These are phyloP conservation scores for Buphagus erythrorhynchus DNA, from an alignment of 2,797 vertebrate genomes.

Conservation along the genomic window DNA sequence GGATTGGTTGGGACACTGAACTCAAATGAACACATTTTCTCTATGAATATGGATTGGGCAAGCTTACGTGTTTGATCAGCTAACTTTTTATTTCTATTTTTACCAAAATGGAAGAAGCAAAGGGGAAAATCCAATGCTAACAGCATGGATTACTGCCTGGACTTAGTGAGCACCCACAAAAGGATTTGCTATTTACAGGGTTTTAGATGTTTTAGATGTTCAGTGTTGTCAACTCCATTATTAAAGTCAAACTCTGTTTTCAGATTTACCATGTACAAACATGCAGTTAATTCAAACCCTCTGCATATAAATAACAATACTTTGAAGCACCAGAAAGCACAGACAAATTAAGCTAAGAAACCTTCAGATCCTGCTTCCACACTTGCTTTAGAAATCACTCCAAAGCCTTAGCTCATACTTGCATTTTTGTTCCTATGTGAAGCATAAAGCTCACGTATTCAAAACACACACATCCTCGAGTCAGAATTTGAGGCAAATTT, in stretches of 20 bases:
- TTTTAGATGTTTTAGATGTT: too few species aligned
- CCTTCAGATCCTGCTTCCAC: not conserved
- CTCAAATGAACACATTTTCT: not conserved
- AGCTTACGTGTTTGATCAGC: not conserved
- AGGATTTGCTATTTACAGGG: not conserved
- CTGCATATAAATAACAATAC: not conserved
- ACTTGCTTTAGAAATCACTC: not conserved
- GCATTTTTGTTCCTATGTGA: not conserved
- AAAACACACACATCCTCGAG: not conserved
- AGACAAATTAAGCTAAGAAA: not conserved
- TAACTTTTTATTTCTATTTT: not conserved
- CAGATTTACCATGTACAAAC: not conserved
- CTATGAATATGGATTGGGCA: not conserved
- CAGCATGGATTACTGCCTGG: not conserved
- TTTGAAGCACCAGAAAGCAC: not conserved
- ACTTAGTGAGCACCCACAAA: not conserved
- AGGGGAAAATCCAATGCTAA: not conserved
- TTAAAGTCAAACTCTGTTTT: not conserved
- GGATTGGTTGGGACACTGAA: not conserved
- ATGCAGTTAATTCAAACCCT: not conserved
- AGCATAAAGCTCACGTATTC: not conserved
- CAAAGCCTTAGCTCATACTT: not conserved
- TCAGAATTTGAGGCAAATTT: not conserved
- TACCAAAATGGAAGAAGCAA: not conserved
- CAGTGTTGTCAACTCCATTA: not conserved